Conservation (phyloP, 2,113 vertebrate genomes). For the Pedionomus torquatus region DNA sequence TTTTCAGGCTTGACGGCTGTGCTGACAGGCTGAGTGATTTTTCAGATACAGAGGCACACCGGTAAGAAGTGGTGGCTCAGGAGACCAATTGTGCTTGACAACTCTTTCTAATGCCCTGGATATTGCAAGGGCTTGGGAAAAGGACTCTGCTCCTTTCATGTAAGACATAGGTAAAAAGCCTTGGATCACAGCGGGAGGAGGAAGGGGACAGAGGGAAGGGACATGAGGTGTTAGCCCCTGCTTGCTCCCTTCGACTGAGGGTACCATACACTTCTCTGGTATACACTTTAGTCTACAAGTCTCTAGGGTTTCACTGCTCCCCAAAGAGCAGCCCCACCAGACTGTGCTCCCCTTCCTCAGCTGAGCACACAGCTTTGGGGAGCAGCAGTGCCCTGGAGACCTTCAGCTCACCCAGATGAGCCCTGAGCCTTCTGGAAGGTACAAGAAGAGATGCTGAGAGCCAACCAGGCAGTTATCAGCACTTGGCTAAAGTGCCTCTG, state of each 20-base stretch:
- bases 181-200: not conserved
- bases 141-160: not conserved
- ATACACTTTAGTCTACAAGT: not conserved
- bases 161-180: rapidly evolving
- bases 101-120: not conserved
- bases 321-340: not conserved
- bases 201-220: not conserved
- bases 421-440: not conserved
- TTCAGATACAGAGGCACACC: not conserved
- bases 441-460: not conserved
- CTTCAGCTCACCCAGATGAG: rapidly evolving
- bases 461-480: not conserved
- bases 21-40: not conserved
- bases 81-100: not conserved
- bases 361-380: rapidly evolving
- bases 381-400: not conserved
- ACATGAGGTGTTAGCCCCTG: not conserved
- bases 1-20: not conserved
- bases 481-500: not conserved
- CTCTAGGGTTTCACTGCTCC: not conserved
- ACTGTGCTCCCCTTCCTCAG: not conserved
- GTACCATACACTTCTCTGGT: not conserved
- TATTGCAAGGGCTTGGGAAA: not conserved
- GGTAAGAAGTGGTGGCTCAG: not conserved
- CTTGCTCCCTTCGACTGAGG: not conserved